Evolutionary conservation across 2,797 vertebrate genomes (phyloP).

Genomic region (Neopelma chrysocephalum): DNA sequence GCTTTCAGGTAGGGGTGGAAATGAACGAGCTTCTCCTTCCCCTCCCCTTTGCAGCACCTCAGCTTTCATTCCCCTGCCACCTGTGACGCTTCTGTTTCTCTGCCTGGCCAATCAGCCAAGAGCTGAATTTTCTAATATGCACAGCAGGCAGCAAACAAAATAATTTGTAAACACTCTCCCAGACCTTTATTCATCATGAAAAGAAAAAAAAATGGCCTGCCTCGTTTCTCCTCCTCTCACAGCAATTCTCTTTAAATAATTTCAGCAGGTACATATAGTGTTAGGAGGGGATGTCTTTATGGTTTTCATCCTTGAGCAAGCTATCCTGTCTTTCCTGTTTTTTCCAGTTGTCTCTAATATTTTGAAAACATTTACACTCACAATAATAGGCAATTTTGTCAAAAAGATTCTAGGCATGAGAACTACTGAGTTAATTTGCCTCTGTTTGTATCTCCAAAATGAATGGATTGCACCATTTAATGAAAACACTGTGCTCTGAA

Average conservation of each 20-base stretch:
- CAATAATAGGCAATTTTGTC: conserved; percentile 58
- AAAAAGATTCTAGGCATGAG: conserved; percentile 55
- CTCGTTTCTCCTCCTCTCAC: background rate
- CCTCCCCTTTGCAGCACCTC: background rate
- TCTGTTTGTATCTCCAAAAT: conserved; percentile 52
- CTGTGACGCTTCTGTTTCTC: background rate
- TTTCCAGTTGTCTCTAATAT: conserved; percentile 21
- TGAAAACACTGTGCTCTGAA: conserved; percentile 45
- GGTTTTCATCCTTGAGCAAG: conserved; percentile 12
- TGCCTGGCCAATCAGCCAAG: background rate
- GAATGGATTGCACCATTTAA: conserved; percentile 44
- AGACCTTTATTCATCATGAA: background rate
- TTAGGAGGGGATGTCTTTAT: background rate
- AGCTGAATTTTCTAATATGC: background rate
- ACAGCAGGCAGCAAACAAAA: background rate
- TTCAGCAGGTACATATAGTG: background rate
- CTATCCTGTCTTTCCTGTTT: background rate
- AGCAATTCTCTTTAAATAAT: background rate
- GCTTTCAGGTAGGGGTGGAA: background rate
- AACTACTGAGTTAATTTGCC: conserved; percentile 54
- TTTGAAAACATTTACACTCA: conserved; percentile 52
- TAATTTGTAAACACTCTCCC: background rate
- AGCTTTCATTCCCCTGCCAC: background rate
- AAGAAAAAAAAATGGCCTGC: background rate
- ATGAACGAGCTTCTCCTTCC: background rate